Evolutionary conservation across 2,888 invertebrate genomes (phyloP).

Genomic region (Macaria liturata): DNA sequence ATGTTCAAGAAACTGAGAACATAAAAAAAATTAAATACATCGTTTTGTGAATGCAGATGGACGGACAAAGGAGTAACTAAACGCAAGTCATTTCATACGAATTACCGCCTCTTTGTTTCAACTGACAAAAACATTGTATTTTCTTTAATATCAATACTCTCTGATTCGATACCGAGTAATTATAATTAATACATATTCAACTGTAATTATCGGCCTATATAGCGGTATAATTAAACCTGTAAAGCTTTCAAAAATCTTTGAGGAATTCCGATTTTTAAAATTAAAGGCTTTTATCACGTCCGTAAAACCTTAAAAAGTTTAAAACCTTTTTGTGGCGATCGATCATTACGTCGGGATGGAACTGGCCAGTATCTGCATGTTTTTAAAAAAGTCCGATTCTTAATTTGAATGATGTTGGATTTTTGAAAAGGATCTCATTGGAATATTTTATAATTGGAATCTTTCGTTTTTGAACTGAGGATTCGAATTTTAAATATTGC

Average conservation of each 20-base stretch:
- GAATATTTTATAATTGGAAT: background rate
- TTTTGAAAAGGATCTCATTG: constrained; percentile 13
- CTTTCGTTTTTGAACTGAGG: no score
- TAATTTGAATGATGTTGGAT: constrained; percentile 25
- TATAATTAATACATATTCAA: constrained; percentile 45
- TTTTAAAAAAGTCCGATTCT: constrained; percentile 29
- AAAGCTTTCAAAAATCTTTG: constrained; percentile 44
- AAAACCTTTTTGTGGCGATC: constrained; percentile 33
- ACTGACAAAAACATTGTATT: constrained; percentile 65
- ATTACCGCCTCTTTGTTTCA: constrained; percentile 78
- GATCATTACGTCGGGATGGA: constrained; percentile 37
- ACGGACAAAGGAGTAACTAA: constrained; percentile 66
- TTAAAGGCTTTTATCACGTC: constrained; percentile 43
- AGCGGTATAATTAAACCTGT: constrained; percentile 68
- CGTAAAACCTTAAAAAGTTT: constrained; percentile 35
- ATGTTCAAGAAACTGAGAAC: constrained; percentile 46
- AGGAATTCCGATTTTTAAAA: constrained; percentile 45
- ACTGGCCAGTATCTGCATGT: constrained; percentile 34
- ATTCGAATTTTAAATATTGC: no score
- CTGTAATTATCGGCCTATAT: constrained; percentile 58
- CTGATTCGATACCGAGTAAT: constrained; percentile 65
- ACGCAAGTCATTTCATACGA: constrained; percentile 81
- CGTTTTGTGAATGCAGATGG: constrained; percentile 66
- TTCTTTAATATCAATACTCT: constrained; percentile 61
- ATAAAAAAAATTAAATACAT: constrained; percentile 62